Evolutionary conservation across 1,140 invertebrate species (phyloP), one percentile per base, ranked within the genome.

Genomic region (Halesus radiatus): DNA sequence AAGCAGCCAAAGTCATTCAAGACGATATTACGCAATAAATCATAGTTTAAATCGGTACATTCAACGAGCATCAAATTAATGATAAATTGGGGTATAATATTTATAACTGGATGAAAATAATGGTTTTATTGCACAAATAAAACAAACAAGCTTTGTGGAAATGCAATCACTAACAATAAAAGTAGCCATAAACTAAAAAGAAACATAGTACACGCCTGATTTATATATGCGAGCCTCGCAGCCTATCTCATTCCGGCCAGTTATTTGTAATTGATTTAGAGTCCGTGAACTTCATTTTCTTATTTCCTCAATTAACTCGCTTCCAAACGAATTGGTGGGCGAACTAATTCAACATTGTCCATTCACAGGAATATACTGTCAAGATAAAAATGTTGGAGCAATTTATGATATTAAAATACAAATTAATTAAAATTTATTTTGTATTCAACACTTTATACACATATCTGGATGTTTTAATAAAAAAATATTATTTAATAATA

Each of bases 91-190:
- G 45, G 66, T 45, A 13, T 45, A 45, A 45, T 45, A 45, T 13
- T 15, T n/a, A 70, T 20, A 70, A 70, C 45, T 70, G 66, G 13
- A 45, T 50, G 66, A 50, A 70, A 70, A 70, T 66, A 66, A 66
- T 70, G 18, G 66, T 15, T 70, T 70, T 70, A 70, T 70, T 45
- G 66, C 32, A 18, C 37, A 70, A 70, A 70, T 70, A 70, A 70
- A 70, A 70, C 66, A 20, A 70, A 70, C 66, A 50, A 70, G 66
- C 66, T 50, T 50, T 50, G 66, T 70, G 66, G 22, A 70, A 70
- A 70, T 70, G 66, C 66, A 70, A 70, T 20, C 66, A 70, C 66
- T 23, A 50, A 50, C 66, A 70, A 70, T 70, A 50, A 45, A 50
- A 4, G 3, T n/a, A 13, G 66, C 22, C n/a, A 70, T 70, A 70